phyloP scores from a whole-genome alignment of 2,888 invertebrate species.

The Chironomus tentans region DNA sequence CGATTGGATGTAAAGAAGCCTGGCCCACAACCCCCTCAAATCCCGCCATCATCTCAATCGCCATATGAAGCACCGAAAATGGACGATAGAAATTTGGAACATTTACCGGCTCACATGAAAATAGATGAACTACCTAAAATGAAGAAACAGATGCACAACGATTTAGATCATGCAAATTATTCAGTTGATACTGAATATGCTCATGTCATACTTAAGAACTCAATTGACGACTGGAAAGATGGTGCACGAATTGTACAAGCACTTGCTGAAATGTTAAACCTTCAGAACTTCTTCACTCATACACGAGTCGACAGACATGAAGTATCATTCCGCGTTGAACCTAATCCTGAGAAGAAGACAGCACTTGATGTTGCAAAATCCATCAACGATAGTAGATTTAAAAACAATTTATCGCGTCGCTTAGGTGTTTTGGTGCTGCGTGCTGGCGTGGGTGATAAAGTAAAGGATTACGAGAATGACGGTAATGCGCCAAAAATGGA shows the following conservation, averaged over 20 bases:
- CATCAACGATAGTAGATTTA: constrained; percentile 47
- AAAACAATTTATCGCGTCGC: constrained; percentile 53
- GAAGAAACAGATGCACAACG: constrained; percentile 37
- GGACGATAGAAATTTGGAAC: constrained; percentile 7
- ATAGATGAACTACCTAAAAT: constrained; percentile 32
- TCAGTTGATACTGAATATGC: constrained; percentile 69
- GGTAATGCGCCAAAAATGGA: not conserved
- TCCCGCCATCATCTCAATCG: constrained; percentile 31
- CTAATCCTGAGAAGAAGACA: constrained; percentile 41
- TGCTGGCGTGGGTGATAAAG: constrained; percentile 73
- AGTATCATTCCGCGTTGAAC: constrained; percentile 47
- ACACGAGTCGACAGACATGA: constrained; percentile 59
- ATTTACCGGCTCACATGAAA: constrained; percentile 36
- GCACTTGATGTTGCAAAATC: constrained; percentile 40
- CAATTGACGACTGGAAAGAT: constrained; percentile 58
- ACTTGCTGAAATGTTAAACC: constrained; percentile 58
- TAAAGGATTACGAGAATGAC: constrained; percentile 39
- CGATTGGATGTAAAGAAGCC: constrained; percentile 90
- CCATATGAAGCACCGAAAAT: constrained; percentile 29
- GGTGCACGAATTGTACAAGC: constrained; percentile 62
- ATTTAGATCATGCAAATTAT: constrained; percentile 49
- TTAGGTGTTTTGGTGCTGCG: constrained; percentile 60
- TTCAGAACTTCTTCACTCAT: constrained; percentile 34
- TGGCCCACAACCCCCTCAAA: constrained; percentile 61
- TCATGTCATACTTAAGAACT: constrained; percentile 65